Percentiles rank a stretch among this genome's conserved stretches.
Evolutionary conservation across 2,888 invertebrate genomes (phyloP).

Genomic region (Gandaritis pyraliata): DNA sequence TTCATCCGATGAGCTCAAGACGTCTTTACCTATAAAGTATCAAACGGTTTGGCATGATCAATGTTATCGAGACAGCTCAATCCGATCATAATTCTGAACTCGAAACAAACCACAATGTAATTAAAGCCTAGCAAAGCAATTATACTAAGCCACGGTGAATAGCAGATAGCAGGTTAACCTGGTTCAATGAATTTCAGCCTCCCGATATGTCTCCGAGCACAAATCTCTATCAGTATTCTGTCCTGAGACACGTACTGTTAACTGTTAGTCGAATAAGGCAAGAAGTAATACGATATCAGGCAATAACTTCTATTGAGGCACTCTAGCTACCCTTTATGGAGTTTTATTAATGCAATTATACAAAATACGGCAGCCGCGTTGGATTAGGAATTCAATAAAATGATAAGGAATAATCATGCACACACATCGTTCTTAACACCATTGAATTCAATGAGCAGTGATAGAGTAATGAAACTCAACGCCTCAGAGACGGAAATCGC

Average conservation of each 20-base stretch:
- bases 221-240: slow-evolving; percentile 44
- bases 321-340: slow-evolving; percentile 31
- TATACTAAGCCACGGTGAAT: slow-evolving; percentile 41
- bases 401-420: slow-evolving; percentile 24
- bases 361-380: slow-evolving; percentile 29
- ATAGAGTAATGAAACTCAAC: slow-evolving; percentile 24
- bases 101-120: slow-evolving; percentile 27
- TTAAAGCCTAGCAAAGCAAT: slow-evolving; percentile 44
- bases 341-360: slow-evolving; percentile 42
- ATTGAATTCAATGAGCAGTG: slow-evolving; percentile 20
- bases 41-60: slow-evolving; percentile 12
- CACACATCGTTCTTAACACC: slow-evolving; percentile 20
- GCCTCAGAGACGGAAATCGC: slow-evolving; percentile 22
- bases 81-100: slow-evolving; percentile 19
- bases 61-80: slow-evolving; percentile 25
- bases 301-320: slow-evolving; percentile 37
- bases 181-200: slow-evolving; percentile 47
- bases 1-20: neutral
- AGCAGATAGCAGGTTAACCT: slow-evolving; percentile 40
- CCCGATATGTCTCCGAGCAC: slow-evolving; percentile 45
- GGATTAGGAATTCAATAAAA: slow-evolving; percentile 29
- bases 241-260: slow-evolving; percentile 43
- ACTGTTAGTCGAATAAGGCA: slow-evolving; percentile 41
- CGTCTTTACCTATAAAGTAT: slow-evolving; percentile 1
- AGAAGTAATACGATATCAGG: slow-evolving; percentile 43